Base-by-base conservation (phyloP, 2,797 vertebrate genomes). In the Anguilla marmorata region DNA sequence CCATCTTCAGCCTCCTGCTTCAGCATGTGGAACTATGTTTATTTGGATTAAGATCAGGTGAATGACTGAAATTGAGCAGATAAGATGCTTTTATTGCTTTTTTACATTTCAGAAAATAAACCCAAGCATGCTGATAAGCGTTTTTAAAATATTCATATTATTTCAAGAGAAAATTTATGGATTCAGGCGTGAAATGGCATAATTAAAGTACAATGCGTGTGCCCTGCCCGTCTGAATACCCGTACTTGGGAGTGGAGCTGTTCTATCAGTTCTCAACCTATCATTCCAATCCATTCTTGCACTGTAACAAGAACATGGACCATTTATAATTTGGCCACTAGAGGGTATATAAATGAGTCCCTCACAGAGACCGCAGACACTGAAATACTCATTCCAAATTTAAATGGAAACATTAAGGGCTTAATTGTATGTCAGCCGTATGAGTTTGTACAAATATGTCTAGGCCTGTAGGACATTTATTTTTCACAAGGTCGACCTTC, bases 401-500 rank as follows among this genome's bases (percentile, higher is more conserved):
- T 41, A 33, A 74, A 74, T 11, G 4, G 63, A 69, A 69, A 11
- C 1, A 74, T 74, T 80, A 24, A 45, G 5, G 76, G 21, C 76
- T n/a, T 82, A 50, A 37, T 48, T 48, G 4, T 24, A 14, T 16
- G 37, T n/a, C 45, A 37, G 9, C 50, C n/a, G 21, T 82, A 41
- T 41, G 30, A 19, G 37, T 24, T 79, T 45, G 19, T 7, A 14
- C 14, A 45, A 45, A 12, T 45, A 82, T 21, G 21, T 45, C 19
- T 82, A 50, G 21, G 14, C 21, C 79, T 82, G 9, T 11, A 50
- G 45, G 41, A 82, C 41, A 82, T n/a, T 24, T 37, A 76, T 76
- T 41, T 82, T 24, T 50, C 79, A n/a, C 79, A 45, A 82, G 3
- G 79, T 82, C 45, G 79, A 82, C 74, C 74, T 41, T 82, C 79